Conservation (phyloP, 2,113 vertebrate genomes). For the Aptenodytes patagonicus region DNA sequence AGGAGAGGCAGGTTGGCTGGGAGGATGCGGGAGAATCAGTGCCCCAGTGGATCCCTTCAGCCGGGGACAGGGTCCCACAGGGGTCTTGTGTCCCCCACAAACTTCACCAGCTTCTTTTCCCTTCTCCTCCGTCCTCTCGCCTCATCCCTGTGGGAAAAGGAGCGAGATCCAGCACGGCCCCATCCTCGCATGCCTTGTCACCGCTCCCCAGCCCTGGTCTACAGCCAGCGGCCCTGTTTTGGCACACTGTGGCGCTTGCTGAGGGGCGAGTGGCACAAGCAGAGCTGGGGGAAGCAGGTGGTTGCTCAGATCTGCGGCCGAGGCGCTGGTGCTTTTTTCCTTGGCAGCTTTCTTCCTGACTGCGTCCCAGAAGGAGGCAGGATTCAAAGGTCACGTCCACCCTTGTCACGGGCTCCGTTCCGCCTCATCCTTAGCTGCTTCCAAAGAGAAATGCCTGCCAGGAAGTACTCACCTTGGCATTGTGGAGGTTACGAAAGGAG, state of each 20-base stretch:
- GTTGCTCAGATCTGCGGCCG: not conserved
- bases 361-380: not conserved
- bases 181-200: not conserved
- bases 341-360: not conserved
- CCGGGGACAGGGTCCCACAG: not conserved
- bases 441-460: not conserved
- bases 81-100: not conserved
- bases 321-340: not conserved
- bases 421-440: not conserved
- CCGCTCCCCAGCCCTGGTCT: not conserved
- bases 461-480: not conserved
- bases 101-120: not conserved
- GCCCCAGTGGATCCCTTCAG: not conserved
- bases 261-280: not conserved
- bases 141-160: not conserved
- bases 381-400: not conserved
- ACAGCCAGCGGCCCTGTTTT: not conserved
- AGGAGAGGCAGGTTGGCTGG: not conserved
- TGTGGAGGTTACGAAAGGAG: not conserved
- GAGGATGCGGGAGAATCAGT: not conserved
- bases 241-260: not conserved
- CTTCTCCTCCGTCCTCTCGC: not conserved
- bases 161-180: not conserved
- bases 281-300: not conserved
- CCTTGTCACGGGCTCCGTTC: not conserved